Evolutionary conservation across 2,113 vertebrate species (phyloP).

Genomic region (Phycodurus eques): DNA sequence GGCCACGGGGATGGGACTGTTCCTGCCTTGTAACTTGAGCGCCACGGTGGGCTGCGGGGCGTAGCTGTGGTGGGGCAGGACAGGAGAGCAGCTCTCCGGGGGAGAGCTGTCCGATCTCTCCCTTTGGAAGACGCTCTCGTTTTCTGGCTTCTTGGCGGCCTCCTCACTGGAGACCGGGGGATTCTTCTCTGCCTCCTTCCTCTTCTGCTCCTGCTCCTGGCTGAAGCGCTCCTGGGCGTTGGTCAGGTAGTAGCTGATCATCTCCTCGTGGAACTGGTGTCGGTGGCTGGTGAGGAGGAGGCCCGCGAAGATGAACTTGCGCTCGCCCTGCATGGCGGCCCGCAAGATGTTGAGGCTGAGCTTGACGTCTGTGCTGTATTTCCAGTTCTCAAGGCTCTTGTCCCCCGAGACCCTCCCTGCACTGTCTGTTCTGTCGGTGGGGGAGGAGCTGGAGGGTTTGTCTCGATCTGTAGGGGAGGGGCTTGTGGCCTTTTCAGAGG

Average conservation of each 20-base stretch:
- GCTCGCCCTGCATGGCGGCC: conserved; percentile 97
- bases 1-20: conserved; percentile 77
- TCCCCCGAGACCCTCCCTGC: conserved; percentile 74
- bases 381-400: conserved; percentile 86
- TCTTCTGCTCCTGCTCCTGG: conserved; percentile 92
- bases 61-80: conserved; percentile 69
- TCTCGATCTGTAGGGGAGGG: conserved; percentile 90
- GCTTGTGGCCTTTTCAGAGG: conserved; percentile 89
- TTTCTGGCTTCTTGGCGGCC: conserved; percentile 48
- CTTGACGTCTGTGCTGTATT: conserved; percentile 98
- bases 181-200: conserved; percentile 81
- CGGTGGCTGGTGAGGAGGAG: conserved; percentile 94
- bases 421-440: conserved; percentile 64
- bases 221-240: conserved; percentile 97
- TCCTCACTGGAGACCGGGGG: conserved; percentile 20
- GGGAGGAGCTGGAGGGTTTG: conserved; percentile 75
- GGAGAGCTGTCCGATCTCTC: conserved; percentile 80
- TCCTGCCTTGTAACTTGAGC: conserved; percentile 84
- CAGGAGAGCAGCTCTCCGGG: conserved; percentile 84
- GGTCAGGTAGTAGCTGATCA: conserved; percentile 96
- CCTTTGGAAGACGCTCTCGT: conserved; percentile 67
- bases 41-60: conserved; percentile 79
- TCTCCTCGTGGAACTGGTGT: conserved; percentile 98
- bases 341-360: conserved; percentile 97
- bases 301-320: conserved; percentile 97